These are phyloP conservation scores for Aeoliscus strigatus DNA, from an alignment of 2,797 vertebrate species.

Conservation along the genomic window DNA sequence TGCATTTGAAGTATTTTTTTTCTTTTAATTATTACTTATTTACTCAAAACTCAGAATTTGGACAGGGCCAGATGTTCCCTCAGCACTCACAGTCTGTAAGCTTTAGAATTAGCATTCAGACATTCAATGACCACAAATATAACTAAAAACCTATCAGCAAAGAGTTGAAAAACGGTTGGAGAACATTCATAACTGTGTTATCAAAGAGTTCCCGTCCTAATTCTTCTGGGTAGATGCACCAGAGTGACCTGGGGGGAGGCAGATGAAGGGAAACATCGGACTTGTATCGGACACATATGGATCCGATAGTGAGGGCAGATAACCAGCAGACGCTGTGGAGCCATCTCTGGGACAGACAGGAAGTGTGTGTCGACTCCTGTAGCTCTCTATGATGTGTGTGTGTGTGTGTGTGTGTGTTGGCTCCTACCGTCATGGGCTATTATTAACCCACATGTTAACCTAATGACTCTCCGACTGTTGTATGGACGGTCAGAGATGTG, in stretches of 20 bases:
- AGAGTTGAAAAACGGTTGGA: too few species aligned
- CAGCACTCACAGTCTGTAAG: too few species aligned
- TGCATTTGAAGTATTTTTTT: too few species aligned
- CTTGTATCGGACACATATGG: conserved; percentile 70
- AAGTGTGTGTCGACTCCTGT: conserved; percentile 69
- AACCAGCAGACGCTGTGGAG: conserved; percentile 76
- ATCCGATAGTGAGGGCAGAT: conserved; percentile 76
- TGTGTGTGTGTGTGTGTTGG: conserved; percentile 11
- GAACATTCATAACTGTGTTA: background rate
- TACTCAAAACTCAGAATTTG: too few species aligned
- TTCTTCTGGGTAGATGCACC: conserved; percentile 6
- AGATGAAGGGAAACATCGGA: conserved; percentile 30
- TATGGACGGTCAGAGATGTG: conserved; percentile 2
- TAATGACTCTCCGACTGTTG: conserved; percentile 18
- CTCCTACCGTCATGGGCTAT: conserved; percentile 30
- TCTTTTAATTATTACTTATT: too few species aligned
- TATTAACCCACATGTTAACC: conserved; percentile 34
- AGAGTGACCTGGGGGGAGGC: conserved; percentile 34
- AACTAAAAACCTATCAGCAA: too few species aligned
- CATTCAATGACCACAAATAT: too few species aligned
- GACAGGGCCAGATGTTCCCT: too few species aligned
- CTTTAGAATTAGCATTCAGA: too few species aligned
- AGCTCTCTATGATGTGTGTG: conserved; percentile 22
- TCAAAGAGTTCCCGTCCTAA: background rate
- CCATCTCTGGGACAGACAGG: conserved; percentile 70